Evolutionary conservation across 2,888 invertebrate species (phyloP), one percentile per base, ranked within the genome.

Genomic region (Drosophila greeni): DNA sequence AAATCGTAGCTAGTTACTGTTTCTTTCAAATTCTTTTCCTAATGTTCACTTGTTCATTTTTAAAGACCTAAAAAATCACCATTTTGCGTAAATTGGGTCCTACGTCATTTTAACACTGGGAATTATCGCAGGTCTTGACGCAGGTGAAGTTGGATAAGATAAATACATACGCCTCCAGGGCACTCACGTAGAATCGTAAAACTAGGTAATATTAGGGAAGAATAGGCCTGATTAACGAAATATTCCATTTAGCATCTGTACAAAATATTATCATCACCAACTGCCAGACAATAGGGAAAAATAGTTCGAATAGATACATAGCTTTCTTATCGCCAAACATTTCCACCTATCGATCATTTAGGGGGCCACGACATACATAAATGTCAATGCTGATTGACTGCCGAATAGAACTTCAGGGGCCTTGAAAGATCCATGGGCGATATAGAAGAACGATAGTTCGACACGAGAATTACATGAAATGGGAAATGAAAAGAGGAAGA

Each of bases 331-430:
- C 53, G 23, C 23, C 23, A 16, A 31, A 23, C 33, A 14, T 11
- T 24, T 29, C 1, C 45, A 20, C 12, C 59, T 29, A 24, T 31
- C 43, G 59, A 59, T 58, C 58, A 31, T 18, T 31, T 20, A 1
- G 31, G 31, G 31, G 18, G 18, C 29, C 26, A 43, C 7, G 24
- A 11, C 45, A 31, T 18, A 52, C 29, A 43, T 43, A 57, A 57
- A 43, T 59, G 59, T 58, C 59, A 58, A 5, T 16, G 42, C 31
- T 59, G 59, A 59, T 59, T 59, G 59, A 59, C 12, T 59, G 59
- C 58, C 42, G 23, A 34, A 36, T 43, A 58, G 43, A 45, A 45
- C 40, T 16, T 40, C 7, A 3, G 23, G 58, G 58, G 43, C 37
- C 59, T 59, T 55, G 55, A 53, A 20, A 11, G 53, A 55, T 55